Percentiles rank a stretch among this genome's conserved stretches.
Conservation (phyloP, 2,797 vertebrate species). For the Eurystomus glaucurus region DNA sequence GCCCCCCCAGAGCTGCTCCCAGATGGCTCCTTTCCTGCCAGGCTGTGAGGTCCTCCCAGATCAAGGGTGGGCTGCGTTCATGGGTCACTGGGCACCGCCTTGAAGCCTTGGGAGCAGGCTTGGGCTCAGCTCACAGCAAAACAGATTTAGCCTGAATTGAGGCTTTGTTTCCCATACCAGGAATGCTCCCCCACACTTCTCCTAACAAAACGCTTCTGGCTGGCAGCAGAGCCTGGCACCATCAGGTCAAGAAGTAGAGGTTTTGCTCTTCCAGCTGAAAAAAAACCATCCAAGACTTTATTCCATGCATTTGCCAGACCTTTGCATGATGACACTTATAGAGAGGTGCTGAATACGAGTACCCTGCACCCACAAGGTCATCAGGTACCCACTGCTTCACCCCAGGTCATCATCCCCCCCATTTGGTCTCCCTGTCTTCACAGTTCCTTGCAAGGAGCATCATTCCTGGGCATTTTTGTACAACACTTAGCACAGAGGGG, state of each 20-base stretch:
- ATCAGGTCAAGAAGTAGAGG: not conserved
- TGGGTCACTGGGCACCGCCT: not conserved
- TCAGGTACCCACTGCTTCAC: fast-evolving
- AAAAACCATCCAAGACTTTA: not conserved
- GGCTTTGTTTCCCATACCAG: not conserved
- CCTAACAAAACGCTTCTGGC: not conserved
- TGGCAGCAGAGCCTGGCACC: not conserved
- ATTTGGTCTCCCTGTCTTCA: not conserved
- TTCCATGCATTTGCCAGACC: not conserved
- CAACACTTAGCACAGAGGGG: too few species aligned
- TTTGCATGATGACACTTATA: not conserved
- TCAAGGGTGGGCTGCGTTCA: not conserved
- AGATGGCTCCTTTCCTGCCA: not conserved
- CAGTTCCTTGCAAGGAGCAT: not conserved
- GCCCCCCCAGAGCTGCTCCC: not conserved
- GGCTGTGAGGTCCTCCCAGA: not conserved
- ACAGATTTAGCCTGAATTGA: not conserved
- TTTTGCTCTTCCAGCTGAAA: not conserved
- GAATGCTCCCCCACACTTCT: not conserved
- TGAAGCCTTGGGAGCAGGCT: not conserved
- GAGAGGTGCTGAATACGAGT: not conserved
- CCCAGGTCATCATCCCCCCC: not conserved
- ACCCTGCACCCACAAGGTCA: not conserved
- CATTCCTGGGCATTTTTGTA: not conserved
- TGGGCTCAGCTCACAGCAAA: not conserved